Conservation (phyloP, 2,888 invertebrate species). For the Nineta flava region DNA sequence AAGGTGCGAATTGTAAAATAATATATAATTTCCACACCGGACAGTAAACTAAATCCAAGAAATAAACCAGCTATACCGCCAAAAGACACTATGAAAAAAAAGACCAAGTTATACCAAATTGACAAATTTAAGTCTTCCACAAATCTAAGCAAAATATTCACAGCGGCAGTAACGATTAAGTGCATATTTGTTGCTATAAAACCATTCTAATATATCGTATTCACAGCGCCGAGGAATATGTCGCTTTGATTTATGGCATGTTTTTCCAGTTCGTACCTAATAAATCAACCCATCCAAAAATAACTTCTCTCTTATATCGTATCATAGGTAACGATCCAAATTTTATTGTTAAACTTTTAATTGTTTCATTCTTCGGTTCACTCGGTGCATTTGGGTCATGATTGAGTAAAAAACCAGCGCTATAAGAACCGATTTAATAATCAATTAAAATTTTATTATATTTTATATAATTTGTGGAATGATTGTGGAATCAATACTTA, state of each 20-base stretch:
- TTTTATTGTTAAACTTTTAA: conserved; percentile 33
- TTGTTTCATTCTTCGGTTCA: background rate
- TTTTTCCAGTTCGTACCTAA: conserved; percentile 37
- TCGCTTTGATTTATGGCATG: too few relatives aligned
- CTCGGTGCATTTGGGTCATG: background rate
- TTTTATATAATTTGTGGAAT: too few relatives aligned
- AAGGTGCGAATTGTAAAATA: conserved; percentile 58
- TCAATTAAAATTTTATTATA: too few relatives aligned
- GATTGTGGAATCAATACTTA: conserved; percentile 21
- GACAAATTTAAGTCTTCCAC: too few relatives aligned
- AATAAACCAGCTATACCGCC: conserved; percentile 50
- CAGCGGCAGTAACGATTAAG: too few relatives aligned
- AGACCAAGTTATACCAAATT: background rate
- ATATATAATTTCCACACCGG: conserved; percentile 60
- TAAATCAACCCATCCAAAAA: conserved; percentile 73
- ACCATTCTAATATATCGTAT: too few relatives aligned
- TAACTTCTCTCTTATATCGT: conserved; percentile 60
- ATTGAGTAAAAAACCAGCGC: background rate
- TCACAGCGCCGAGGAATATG: too few relatives aligned
- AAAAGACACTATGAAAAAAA: conserved; percentile 41
- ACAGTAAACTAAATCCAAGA: conserved; percentile 58
- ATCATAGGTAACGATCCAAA: conserved; percentile 69
- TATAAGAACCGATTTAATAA: too few relatives aligned
- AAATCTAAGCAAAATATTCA: too few relatives aligned
- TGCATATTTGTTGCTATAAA: too few relatives aligned